These are phyloP conservation scores for Leucophenga montana DNA, from an alignment of 2,888 invertebrate genomes.

Conservation along the genomic window DNA sequence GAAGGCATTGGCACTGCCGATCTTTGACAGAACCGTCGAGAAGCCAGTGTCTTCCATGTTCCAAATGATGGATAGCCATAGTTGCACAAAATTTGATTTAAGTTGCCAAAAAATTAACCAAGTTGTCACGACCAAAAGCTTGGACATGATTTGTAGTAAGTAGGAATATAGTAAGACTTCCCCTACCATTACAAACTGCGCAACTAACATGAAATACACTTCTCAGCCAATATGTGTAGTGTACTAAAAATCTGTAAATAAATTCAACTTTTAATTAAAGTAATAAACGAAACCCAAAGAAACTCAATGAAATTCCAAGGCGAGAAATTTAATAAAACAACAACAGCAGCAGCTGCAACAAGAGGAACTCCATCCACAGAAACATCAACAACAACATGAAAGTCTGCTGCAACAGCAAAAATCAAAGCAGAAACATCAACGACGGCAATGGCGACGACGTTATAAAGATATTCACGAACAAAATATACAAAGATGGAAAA, in stretches of 20 bases:
- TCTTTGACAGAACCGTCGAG: no score
- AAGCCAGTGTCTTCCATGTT: no score
- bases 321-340: slow-evolving; percentile 49
- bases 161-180: no score
- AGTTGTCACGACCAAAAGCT: no score
- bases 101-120: no score
- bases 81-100: no score
- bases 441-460: slow-evolving; percentile 31
- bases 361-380: neutral
- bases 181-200: no score
- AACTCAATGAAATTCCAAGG: slow-evolving; percentile 49
- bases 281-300: slow-evolving; percentile 35
- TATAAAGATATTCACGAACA: neutral
- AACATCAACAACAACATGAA: neutral
- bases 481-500: slow-evolving; percentile 48
- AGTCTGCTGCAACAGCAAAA: slow-evolving; percentile 2
- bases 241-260: slow-evolving; percentile 41
- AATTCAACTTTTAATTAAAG: slow-evolving; percentile 62
- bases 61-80: no score
- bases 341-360: neutral
- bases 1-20: no score
- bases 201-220: neutral
- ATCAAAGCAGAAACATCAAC: slow-evolving; percentile 2
- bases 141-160: no score
- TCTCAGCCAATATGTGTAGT: neutral